Conservation (phyloP, 37 sponge, comb jelly and placozoan species). For the Axinella damicornis region DNA sequence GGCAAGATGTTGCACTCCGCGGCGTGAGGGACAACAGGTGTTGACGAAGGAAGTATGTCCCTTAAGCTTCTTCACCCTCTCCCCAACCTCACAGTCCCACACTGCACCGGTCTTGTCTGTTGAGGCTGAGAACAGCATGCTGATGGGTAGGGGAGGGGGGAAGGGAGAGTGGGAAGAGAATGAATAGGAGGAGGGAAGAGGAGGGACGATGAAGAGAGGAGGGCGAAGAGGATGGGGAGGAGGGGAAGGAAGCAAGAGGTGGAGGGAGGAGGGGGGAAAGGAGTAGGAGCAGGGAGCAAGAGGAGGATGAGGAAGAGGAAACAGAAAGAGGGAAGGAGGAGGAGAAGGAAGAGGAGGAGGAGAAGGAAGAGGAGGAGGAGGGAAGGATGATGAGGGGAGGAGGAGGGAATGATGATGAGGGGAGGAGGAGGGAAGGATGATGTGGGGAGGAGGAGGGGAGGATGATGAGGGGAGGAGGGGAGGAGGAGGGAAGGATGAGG, state of each 20-base stretch:
- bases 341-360: no score
- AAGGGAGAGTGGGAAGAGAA: background rate
- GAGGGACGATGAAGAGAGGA: background rate
- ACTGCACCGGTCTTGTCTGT: conserved; percentile 92
- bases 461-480: background rate
- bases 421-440: background rate
- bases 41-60: conserved; percentile 98
- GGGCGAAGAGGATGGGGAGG: background rate
- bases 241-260: background rate
- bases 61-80: conserved; percentile 83
- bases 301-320: no score
- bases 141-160: conserved; percentile 8
- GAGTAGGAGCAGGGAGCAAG: background rate
- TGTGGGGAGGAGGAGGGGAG: background rate
- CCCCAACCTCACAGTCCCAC: conserved; percentile 94
- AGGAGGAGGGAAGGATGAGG: background rate
- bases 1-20: conserved; percentile 73
- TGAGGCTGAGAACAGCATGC: conserved; percentile 82
- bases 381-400: background rate
- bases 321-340: no score
- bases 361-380: no score
- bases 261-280: background rate
- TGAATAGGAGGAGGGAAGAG: background rate
- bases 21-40: conserved; percentile 63
- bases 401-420: background rate